Conservation (phyloP, 1,140 invertebrate genomes). For the Drosophila orena region DNA sequence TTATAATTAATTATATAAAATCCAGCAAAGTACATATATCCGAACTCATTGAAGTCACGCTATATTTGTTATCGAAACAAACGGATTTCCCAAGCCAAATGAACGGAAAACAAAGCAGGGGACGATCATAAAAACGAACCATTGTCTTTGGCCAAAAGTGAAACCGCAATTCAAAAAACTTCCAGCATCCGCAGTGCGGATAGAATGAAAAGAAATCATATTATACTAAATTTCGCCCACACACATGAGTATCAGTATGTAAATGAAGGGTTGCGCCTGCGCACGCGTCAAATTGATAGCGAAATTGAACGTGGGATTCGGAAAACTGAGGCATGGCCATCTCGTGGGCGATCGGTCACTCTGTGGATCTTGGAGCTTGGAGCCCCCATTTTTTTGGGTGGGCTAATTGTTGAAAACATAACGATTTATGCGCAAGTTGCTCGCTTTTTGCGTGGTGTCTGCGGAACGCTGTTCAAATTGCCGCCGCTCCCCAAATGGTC, state of each 20-base stretch:
- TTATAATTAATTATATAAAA: neutral
- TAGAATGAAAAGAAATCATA: conserved; percentile 22
- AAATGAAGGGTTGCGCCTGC: conserved; percentile 41
- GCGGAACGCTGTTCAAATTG: conserved; percentile 5
- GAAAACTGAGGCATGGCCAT: conserved; percentile 23
- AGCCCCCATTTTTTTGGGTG: neutral
- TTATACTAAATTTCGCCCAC: conserved; percentile 26
- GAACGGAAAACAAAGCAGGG: neutral
- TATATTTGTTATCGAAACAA: neutral
- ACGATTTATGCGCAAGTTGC: conserved; percentile 30
- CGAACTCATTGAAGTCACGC: neutral
- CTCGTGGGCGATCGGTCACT: conserved; percentile 39
- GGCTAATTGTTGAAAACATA: conserved; percentile 31
- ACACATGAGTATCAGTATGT: no score
- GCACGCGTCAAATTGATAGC: conserved; percentile 39
- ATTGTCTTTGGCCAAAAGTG: conserved; percentile 25
- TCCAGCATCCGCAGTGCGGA: conserved; percentile 16
- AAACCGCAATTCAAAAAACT: conserved; percentile 19
- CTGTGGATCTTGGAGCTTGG: conserved; percentile 1
- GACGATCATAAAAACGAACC: neutral
- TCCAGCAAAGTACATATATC: no score
- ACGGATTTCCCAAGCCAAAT: conserved; percentile 7
- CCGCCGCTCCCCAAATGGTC: conserved; percentile 3
- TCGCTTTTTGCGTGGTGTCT: conserved; percentile 40
- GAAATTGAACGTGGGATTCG: conserved; percentile 24